Evolutionary conservation across 2,113 vertebrate species (phyloP).

Genomic region (Antennarius striatus): DNA sequence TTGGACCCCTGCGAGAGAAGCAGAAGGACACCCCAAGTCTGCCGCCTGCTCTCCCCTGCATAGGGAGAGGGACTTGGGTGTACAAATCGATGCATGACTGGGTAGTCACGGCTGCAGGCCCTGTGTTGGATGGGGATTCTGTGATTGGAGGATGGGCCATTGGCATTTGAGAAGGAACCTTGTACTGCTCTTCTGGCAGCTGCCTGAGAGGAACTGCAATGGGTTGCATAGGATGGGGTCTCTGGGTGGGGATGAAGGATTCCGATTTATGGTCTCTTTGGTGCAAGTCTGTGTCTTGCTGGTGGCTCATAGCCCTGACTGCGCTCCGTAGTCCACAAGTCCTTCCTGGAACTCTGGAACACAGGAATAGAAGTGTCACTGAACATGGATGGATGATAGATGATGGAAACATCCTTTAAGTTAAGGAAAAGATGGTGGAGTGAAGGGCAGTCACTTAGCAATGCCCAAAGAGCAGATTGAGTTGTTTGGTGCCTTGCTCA

Average conservation of each 20-base stretch:
- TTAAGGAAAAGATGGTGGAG: too few species aligned
- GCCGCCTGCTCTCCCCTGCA: constrained; percentile 55
- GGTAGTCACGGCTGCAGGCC: constrained; percentile 25
- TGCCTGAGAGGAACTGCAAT: constrained; percentile 32
- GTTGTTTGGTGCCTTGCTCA: too few species aligned
- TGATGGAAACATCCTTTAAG: too few species aligned
- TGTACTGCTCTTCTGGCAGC: constrained; percentile 56
- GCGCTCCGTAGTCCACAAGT: constrained; percentile 77
- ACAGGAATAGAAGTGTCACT: too few species aligned
- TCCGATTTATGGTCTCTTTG: constrained; percentile 71
- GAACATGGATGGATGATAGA: too few species aligned
- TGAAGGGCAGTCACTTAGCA: too few species aligned
- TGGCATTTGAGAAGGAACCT: constrained; percentile 30
- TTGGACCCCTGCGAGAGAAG: constrained; percentile 91
- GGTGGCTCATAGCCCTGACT: constrained; percentile 78
- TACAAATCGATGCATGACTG: constrained; percentile 54
- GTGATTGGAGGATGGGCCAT: constrained; percentile 34
- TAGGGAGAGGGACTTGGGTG: constrained; percentile 65
- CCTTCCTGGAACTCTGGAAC: constrained; percentile 82
- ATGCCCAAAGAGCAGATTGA: too few species aligned
- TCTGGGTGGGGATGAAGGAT: constrained; percentile 55
- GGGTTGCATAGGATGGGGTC: constrained; percentile 24
- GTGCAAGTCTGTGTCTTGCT: constrained; percentile 69
- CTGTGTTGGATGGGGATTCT: constrained; percentile 19
- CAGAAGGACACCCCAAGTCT: constrained; percentile 93